Evolutionary conservation across 1,140 invertebrate genomes (phyloP), one percentile per base, ranked within the genome.

Genomic region (Gryllus bimaculatus): DNA sequence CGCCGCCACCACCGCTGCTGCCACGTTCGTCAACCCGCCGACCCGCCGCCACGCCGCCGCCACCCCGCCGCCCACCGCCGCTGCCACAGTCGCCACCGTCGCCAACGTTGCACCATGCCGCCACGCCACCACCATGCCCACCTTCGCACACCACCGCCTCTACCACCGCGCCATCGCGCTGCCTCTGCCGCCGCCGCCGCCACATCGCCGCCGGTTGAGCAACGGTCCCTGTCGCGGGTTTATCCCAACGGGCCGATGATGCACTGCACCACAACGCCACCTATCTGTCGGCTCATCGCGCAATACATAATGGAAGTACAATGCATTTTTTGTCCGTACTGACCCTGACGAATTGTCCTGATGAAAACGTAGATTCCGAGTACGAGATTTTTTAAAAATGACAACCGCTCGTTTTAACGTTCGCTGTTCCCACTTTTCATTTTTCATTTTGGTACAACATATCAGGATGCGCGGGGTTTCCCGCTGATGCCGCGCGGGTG

Each of bases 311-410:
- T 66, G 54, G n/a, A 66, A 66, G 54, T 66, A 66, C 18, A 66
- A n/a, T 66, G 54, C 54, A 66, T 13, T 66, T 66, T 66, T 66
- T 66, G 10, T 10, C 54, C 18, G 54, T 66, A 66, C 18, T 66
- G 10, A 13, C 54, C 18, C 54, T 66, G 54, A 66, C 54, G 54
- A 66, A 66, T 66, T 66, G 54, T 66, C 7, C 54, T 66, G 54
- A 66, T 66, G 54, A 66, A 66, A 66, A 66, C 54, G 54, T 66
- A 66, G 54, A 66, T 66, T 66, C 18, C 10, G 54, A 10, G 18
- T 66, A 66, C 54, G 54, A 66, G 54, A 66, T 66, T 66, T 66
- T n/a, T 66, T 66, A 66, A 66, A 66, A 66, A 66, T 66, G 54
- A 66, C 54, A 66, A 66, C 54, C 18, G 54, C 54, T 66, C 54